Conservation (phyloP, 2,113 vertebrate species). For the human region GRCh38 chr17:49655501-49656000, state of each 20-base stretch:
- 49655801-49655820: conserved; percentile 25
- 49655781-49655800: conserved; percentile 37
- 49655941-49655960: too few species aligned
- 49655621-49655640: conserved; percentile 17
- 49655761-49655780: conserved; percentile 25
- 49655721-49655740: conserved; percentile 39
- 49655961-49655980: too few species aligned
- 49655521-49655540: neutral
- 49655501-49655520: too few species aligned
- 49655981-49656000: too few species aligned
- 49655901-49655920: too few species aligned
- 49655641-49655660: conserved; percentile 16
- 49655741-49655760: conserved; percentile 43
- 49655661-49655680: conserved; percentile 16
- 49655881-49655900: too few species aligned
- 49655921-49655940: too few species aligned
- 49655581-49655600: conserved; percentile 43
- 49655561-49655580: conserved; percentile 27
- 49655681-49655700: conserved; percentile 43
- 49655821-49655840: too few species aligned
- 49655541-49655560: conserved; percentile 52
- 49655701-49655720: neutral
- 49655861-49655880: too few species aligned
- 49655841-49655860: too few species aligned
- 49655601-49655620: conserved; percentile 32